Evolutionary conservation across 2,797 vertebrate genomes (phyloP).

Genomic region (Ceyx erithaca): DNA sequence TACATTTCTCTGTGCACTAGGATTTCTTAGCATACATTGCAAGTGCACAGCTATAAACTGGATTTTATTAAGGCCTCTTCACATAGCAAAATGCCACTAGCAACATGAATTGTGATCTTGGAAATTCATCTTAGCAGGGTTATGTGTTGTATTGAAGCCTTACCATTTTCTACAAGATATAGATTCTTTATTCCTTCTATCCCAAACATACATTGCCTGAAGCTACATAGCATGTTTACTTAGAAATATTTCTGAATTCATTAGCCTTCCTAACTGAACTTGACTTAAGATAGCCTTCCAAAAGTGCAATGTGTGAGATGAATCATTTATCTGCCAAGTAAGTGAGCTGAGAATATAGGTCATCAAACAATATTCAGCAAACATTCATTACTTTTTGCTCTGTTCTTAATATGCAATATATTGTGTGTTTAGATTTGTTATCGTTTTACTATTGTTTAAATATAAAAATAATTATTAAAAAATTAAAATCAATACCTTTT

Average conservation of each 20-base stretch:
- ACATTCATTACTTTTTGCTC: not conserved
- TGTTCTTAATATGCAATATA: not conserved
- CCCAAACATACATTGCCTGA: not conserved
- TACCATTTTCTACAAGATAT: not conserved
- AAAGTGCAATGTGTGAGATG: not conserved
- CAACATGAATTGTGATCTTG: not conserved
- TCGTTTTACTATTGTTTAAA: not conserved
- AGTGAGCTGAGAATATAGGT: conserved; percentile 20
- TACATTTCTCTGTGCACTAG: accelerated
- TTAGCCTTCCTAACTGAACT: not conserved
- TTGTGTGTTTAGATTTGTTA: not conserved
- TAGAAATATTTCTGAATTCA: not conserved
- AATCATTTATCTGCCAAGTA: conserved; percentile 46
- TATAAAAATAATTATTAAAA: too few relatives aligned
- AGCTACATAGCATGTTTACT: not conserved
- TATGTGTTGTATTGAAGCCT: not conserved
- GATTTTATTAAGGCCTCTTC: not conserved
- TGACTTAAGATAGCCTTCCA: not conserved
- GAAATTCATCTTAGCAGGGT: not conserved
- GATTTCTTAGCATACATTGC: not conserved
- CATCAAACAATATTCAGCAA: not conserved
- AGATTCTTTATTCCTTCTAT: not conserved
- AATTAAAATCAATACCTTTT: not conserved
- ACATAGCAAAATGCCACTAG: not conserved
- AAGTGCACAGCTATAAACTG: not conserved